Evolutionary conservation across 2,797 vertebrate species (phyloP).

Genomic region (Phylloscopus collybita): DNA sequence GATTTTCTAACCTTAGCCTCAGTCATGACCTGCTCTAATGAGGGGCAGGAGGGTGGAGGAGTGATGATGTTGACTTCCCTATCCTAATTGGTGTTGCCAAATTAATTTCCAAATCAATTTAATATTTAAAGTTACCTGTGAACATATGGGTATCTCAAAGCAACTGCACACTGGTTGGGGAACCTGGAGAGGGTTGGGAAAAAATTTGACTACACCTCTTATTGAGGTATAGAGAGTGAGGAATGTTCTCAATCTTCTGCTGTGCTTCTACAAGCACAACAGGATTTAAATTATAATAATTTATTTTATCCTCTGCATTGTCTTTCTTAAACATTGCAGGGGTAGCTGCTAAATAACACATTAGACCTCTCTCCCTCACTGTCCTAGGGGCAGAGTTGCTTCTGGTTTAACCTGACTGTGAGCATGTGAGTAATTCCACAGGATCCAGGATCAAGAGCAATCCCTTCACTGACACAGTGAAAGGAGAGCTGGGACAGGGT

Average conservation of each 20-base stretch:
- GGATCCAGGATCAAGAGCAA: neutral
- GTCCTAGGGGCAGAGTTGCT: neutral
- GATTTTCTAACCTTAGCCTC: neutral
- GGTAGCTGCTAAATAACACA: neutral
- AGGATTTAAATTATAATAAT: neutral
- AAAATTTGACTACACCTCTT: neutral
- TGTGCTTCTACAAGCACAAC: neutral
- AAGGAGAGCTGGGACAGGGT: neutral
- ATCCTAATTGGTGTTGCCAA: neutral
- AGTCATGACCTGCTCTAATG: neutral
- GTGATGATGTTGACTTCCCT: neutral
- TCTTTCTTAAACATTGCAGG: neutral
- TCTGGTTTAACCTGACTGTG: neutral
- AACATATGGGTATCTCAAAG: neutral
- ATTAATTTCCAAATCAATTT: constrained; percentile 5
- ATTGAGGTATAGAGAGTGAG: neutral
- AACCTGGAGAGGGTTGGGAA: neutral
- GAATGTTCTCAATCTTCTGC: neutral
- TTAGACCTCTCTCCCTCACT: neutral
- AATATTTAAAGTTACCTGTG: neutral
- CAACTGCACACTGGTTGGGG: neutral
- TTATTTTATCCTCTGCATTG: neutral
- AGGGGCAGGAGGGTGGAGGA: no score
- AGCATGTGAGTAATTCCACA: neutral
- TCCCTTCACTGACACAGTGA: neutral